Evolutionary conservation across 2,113 vertebrate species (phyloP), one percentile per base, ranked within the genome.

Genomic region (Conger conger): DNA sequence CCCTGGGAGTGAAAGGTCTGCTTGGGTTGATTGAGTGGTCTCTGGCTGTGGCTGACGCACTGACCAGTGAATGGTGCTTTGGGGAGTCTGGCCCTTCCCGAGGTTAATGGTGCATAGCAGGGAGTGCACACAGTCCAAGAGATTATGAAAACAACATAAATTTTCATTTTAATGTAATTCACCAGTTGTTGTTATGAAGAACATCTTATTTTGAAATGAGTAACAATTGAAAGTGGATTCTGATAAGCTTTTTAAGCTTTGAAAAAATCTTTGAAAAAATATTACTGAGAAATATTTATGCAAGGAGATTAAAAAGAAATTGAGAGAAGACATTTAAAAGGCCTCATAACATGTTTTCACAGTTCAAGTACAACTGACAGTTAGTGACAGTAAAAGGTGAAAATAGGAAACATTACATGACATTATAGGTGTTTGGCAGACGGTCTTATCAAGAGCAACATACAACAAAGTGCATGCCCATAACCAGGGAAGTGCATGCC

Each of bases 1-100:
- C 13, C 85, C 45, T 18, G 57, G 35, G 33, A 63, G 76, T 73
- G 42, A 33, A 82, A 40, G 84, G 63, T 84, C 45, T 23, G 76
- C 50, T 53, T 42, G 33, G 33, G 35, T 11, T 35, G 45, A 27
- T 27, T 8, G n/a, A 80, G 40, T n/a, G 33, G 79, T 15, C 40
- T 79, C 36, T 38, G 38, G 6, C 36, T 42, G 78, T 17, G 78
- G 23, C 76, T 78, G 17, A 9, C 16, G 16, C 9, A 0, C 17
- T 38, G 79, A 50, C 42, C 23, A 30, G 42, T 11, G n/a, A 50
- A 30, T 6, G 15, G 45, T 5, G n/a, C 79, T 33, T 80, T 53
- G 33, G 20, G 42, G 79, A 80, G n/a, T 80, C 42, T 27, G 20
- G 27, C 33, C 79, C 45, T 80, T 16, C 42, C 33, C 76, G 9